These are phyloP conservation scores for Sinohyriopsis cumingii DNA, from an alignment of 2,888 invertebrate genomes.

Conservation along the genomic window DNA sequence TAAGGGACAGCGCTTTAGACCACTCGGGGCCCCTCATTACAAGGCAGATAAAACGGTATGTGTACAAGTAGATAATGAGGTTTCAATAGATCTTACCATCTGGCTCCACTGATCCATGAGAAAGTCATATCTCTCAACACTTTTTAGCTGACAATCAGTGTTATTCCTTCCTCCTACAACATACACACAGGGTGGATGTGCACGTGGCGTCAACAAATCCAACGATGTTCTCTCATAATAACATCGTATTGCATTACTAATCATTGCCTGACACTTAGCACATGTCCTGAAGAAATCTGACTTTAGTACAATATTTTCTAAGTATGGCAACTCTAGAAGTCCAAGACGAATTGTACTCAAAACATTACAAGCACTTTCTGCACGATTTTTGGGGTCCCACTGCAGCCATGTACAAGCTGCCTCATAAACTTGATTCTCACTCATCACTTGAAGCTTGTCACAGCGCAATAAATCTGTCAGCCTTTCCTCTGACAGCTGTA, in stretches of 20 bases:
- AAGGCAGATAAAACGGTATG: no score
- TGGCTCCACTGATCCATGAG: conserved; percentile 66
- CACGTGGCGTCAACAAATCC: conserved; percentile 56
- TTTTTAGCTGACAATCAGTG: conserved; percentile 66
- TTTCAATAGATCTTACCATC: conserved; percentile 51
- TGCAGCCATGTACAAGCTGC: conserved; percentile 66
- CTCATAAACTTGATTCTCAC: conserved; percentile 65
- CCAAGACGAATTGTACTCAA: conserved; percentile 66
- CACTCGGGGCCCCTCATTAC: no score
- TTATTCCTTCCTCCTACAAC: conserved; percentile 69
- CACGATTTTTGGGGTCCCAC: conserved; percentile 49
- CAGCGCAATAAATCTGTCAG: conserved; percentile 59
- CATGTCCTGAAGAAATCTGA: conserved; percentile 65
- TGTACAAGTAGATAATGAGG: background rate
- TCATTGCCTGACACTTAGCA: conserved; percentile 65
- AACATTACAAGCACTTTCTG: conserved; percentile 55
- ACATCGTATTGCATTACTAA: conserved; percentile 62
- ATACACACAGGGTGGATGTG: conserved; percentile 67
- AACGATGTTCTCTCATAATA: conserved; percentile 59
- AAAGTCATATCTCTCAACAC: conserved; percentile 68
- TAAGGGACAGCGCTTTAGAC: no score
- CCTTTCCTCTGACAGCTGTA: conserved; percentile 61
- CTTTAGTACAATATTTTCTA: conserved; percentile 65
- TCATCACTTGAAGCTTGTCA: conserved; percentile 65
- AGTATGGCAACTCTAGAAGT: conserved; percentile 58